Conservation (phyloP, 2,797 vertebrate genomes). For the Chelmon rostratus region DNA sequence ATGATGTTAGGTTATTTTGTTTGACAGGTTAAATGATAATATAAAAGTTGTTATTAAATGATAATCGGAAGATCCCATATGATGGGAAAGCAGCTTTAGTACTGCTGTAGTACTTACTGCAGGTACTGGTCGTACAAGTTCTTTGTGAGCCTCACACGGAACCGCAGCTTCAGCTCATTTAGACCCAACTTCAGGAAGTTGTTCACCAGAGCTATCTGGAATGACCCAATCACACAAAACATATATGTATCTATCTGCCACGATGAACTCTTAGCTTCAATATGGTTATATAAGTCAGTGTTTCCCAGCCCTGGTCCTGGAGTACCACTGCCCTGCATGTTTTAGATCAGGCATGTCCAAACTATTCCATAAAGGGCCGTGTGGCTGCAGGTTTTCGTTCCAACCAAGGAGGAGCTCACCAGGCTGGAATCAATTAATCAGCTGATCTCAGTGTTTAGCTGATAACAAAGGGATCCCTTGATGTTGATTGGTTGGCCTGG, state of each 20-base stretch:
- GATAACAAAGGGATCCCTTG: no score
- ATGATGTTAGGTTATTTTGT: neutral
- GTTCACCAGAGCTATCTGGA: conserved; percentile 96
- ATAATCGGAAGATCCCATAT: neutral
- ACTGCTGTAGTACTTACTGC: conserved; percentile 87
- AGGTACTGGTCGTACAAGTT: conserved; percentile 96
- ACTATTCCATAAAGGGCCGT: no score
- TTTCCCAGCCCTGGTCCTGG: no score
- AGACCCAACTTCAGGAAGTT: conserved; percentile 97
- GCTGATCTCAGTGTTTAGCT: no score
- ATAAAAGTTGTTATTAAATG: neutral
- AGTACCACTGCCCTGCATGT: no score
- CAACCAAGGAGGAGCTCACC: no score
- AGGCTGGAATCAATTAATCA: no score
- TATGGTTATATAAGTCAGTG: no score
- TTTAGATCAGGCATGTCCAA: no score
- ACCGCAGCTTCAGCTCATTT: conserved; percentile 95
- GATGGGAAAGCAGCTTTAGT: neutral
- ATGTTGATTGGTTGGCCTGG: no score
- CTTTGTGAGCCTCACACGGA: conserved; percentile 93
- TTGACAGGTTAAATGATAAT: neutral
- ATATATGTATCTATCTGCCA: conserved; percentile 1
- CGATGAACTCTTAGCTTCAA: neutral
- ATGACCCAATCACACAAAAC: conserved; percentile 36
- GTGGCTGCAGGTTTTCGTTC: no score